These are phyloP conservation scores for Diuraphis noxia DNA, from an alignment of 1,140 invertebrate genomes.

Conservation along the genomic window DNA sequence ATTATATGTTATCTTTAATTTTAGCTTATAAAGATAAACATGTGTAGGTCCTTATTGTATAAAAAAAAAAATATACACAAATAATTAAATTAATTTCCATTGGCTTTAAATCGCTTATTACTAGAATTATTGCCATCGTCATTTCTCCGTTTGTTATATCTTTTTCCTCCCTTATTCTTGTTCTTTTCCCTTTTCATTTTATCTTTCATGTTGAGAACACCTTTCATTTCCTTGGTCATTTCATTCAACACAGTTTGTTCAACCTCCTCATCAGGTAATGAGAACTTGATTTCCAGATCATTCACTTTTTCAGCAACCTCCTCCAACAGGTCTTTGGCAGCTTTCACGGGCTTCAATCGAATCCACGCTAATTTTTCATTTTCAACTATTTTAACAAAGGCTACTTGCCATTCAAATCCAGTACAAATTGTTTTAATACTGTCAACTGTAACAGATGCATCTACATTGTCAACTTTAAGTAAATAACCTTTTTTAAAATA, in stretches of 20 bases:
- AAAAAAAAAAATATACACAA: neutral
- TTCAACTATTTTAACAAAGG: constrained; percentile 33
- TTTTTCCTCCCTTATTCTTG: constrained; percentile 34
- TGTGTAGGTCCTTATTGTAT: neutral
- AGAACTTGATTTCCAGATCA: constrained; percentile 30
- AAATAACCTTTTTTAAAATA: constrained; percentile 48
- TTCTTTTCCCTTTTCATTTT: constrained; percentile 34
- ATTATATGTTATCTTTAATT: neutral
- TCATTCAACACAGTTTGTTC: constrained; percentile 39
- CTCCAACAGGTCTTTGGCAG: constrained; percentile 25
- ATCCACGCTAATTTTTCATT: constrained; percentile 13
- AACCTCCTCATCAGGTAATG: neutral
- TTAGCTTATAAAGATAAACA: neutral
- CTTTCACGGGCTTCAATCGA: constrained; percentile 25
- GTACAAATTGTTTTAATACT: constrained; percentile 21
- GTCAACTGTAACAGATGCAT: neutral
- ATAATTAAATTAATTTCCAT: constrained; percentile 24
- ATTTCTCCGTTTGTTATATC: neutral
- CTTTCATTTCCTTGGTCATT: constrained; percentile 46
- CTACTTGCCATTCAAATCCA: constrained; percentile 31
- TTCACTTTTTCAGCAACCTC: neutral
- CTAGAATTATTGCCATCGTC: neutral
- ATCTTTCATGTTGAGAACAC: neutral
- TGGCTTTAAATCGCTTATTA: constrained; percentile 26
- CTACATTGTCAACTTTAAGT: constrained; percentile 25